phyloP scores from a whole-genome alignment of 1,140 invertebrate genomes.

The Drosophila varians region DNA sequence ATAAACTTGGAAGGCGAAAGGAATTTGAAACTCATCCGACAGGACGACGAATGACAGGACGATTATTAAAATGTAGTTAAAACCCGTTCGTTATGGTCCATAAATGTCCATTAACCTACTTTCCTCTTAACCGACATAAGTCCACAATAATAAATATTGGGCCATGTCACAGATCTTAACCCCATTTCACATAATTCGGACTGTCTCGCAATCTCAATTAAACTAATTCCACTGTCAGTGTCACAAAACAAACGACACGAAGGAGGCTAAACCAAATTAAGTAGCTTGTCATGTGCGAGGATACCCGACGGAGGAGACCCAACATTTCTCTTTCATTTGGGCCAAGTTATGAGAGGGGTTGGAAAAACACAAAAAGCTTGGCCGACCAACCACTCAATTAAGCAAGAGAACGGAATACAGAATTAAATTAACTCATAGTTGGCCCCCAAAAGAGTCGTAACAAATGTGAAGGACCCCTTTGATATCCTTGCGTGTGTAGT shows the following conservation, averaged over 20 bases:
- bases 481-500: conserved; percentile 11
- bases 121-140: not conserved
- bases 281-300: conserved; percentile 39
- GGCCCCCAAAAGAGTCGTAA: conserved; percentile 72
- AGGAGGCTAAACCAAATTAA: conserved; percentile 27
- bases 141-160: conserved; percentile 12
- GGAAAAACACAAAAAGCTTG: conserved; percentile 25
- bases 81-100: not conserved
- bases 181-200: conserved; percentile 20
- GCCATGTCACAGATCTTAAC: not conserved
- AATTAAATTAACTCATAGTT: conserved; percentile 73
- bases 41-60: conserved; percentile 13
- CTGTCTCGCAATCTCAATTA: conserved; percentile 23
- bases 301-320: conserved; percentile 18
- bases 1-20: not conserved
- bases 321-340: conserved; percentile 61
- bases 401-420: conserved; percentile 43
- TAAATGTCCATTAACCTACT: not conserved
- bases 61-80: conserved; percentile 7
- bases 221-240: conserved; percentile 39
- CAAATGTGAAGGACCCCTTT: conserved; percentile 17
- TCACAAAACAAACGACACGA: conserved; percentile 37
- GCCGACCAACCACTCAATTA: conserved; percentile 71
- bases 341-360: conserved; percentile 7
- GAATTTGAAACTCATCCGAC: conserved; percentile 12